Evolutionary conservation across 2,113 vertebrate species (phyloP).

Genomic region (Azemiops feae): DNA sequence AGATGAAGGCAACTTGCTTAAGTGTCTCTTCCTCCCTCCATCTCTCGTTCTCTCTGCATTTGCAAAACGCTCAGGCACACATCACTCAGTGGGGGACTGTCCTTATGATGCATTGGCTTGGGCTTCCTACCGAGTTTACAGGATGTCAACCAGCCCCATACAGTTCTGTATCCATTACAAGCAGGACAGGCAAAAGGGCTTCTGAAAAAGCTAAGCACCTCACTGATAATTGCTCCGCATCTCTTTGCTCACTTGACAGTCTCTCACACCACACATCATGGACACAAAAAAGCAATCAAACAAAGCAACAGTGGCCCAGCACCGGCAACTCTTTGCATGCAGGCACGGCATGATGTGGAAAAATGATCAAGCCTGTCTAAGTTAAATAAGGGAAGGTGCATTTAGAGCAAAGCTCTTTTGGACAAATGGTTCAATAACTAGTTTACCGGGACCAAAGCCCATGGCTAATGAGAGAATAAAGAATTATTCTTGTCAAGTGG

Average conservation of each 20-base stretch:
- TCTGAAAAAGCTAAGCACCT: slow-evolving; percentile 68
- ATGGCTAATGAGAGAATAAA: slow-evolving; percentile 78
- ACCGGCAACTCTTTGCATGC: slow-evolving; percentile 58
- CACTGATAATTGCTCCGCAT: slow-evolving; percentile 70
- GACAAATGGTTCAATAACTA: slow-evolving; percentile 79
- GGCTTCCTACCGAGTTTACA: slow-evolving; percentile 79
- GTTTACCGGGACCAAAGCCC: slow-evolving; percentile 74
- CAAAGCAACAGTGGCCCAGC: slow-evolving; percentile 65
- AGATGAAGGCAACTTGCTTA: slow-evolving; percentile 71
- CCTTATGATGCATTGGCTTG: slow-evolving; percentile 78
- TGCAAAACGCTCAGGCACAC: slow-evolving; percentile 77
- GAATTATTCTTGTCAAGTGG: slow-evolving; percentile 77
- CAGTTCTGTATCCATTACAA: slow-evolving; percentile 80
- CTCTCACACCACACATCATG: not conserved
- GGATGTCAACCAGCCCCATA: slow-evolving; percentile 77
- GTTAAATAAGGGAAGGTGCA: slow-evolving; percentile 76
- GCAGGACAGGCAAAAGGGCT: slow-evolving; percentile 71
- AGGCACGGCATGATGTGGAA: slow-evolving; percentile 52
- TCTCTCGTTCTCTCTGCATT: slow-evolving; percentile 58
- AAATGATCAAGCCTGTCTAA: slow-evolving; percentile 69
- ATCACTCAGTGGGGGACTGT: slow-evolving; percentile 71
- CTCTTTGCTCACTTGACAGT: slow-evolving; percentile 66
- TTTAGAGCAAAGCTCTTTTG: slow-evolving; percentile 72
- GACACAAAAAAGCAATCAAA: slow-evolving; percentile 20
- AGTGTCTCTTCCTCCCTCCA: slow-evolving; percentile 47